Evolutionary conservation across 1,140 invertebrate species (phyloP).

Genomic region (Sycobia sp.): DNA sequence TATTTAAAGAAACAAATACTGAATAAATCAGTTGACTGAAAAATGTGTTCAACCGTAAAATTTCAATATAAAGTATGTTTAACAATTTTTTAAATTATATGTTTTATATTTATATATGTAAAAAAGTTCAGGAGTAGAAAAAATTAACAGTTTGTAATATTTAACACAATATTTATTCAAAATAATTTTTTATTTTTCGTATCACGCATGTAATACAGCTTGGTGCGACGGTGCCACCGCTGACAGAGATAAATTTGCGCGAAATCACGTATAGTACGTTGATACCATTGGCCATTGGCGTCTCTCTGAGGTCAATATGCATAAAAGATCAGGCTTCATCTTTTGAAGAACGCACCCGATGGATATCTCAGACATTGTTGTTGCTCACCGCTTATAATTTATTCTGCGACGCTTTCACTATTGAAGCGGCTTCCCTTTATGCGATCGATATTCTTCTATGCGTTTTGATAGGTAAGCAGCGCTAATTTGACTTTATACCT

Average conservation of each 20-base stretch:
- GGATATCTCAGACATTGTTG: constrained; percentile 51
- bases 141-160: neutral
- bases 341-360: constrained; percentile 40
- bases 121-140: too few relatives aligned
- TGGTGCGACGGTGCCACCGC: constrained; percentile 49
- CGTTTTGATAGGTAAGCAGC: constrained; percentile 50
- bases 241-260: constrained; percentile 52
- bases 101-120: too few relatives aligned
- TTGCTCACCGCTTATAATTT: constrained; percentile 55
- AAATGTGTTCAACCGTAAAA: too few relatives aligned
- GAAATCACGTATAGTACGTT: constrained; percentile 55
- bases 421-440: constrained; percentile 52
- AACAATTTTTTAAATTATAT: too few relatives aligned
- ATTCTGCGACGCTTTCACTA: constrained; percentile 55
- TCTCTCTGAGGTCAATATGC: constrained; percentile 41
- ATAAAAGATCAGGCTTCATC: constrained; percentile 23
- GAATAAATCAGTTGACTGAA: too few relatives aligned
- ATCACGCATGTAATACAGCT: constrained; percentile 39
- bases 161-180: constrained; percentile 28
- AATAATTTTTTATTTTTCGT: constrained; percentile 26
- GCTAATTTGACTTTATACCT: neutral
- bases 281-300: constrained; percentile 51
- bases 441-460: constrained; percentile 54
- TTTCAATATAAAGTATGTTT: too few relatives aligned
- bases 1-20: too few relatives aligned